Base-by-base conservation (phyloP, 2,797 vertebrate genomes). In the Rachycentron canadum region DNA sequence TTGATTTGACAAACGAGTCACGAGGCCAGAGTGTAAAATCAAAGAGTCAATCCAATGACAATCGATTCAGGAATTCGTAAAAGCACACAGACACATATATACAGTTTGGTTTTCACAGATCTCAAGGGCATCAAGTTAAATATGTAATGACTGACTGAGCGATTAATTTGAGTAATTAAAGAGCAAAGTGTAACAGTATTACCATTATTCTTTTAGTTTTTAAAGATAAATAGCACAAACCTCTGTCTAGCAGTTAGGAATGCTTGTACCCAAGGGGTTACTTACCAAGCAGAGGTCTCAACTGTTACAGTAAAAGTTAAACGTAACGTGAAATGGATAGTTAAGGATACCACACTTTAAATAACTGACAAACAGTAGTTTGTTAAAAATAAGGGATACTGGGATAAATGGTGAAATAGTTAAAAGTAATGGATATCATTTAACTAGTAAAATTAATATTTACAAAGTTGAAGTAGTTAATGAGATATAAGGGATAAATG, bases 1-100 rank as follows among this genome's bases (percentile, higher is more conserved):
- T 76, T 72, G 73, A 87, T 83, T 71, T 74, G 84, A 88, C 83
- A 85, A 82, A 80, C 3, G 25, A 82, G 82, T 85, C 73, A 85
- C 2, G 2, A 62, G 57, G 86, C 65, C 60, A 25, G 30, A 40
- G 62, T 66, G 79, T 76, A 75, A 85, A 88, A 86, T 86, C 87
- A 89, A 89, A 87, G 56, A 61, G 79, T 59, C 70, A n/a, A 67
- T 85, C 63, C 38, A 56, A 66, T 40, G 59, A 50, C 65, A 64
- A 76, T 30, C 60, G 66, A 86, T 53, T 72, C 0, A 1, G 28
- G 49, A 57, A 59, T 72, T 80, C 14, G 26, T 47, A 40, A 76
- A 69, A 69, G 56, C 57, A 56, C 16, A 34, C 30, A 63, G 30
- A 76, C 34, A 34, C 34, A 34, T 19, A n/a, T 13, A 38, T 23